Conservation (phyloP, 2,113 vertebrate species). For the Tupaia tana region DNA sequence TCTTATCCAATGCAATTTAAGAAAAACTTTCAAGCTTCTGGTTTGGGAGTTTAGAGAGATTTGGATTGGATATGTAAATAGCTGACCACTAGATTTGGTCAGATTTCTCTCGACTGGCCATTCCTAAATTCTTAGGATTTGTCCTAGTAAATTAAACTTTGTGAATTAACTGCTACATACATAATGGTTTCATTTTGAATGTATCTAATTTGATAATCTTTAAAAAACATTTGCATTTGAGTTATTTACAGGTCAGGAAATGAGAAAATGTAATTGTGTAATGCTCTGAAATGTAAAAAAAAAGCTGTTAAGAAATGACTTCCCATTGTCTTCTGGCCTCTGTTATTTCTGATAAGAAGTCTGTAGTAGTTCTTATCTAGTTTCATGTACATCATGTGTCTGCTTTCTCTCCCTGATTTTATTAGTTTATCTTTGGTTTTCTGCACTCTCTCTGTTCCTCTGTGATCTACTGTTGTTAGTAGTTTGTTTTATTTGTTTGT, state of each 20-base stretch:
- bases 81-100: constrained; percentile 86
- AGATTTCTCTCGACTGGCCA: constrained; percentile 88
- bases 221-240: constrained; percentile 88
- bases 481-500: neutral
- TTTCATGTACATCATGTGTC: neutral
- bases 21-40: constrained; percentile 82
- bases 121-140: constrained; percentile 89
- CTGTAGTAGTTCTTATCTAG: neutral
- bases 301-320: neutral
- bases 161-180: constrained; percentile 90
- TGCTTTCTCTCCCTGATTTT: neutral
- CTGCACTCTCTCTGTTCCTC: neutral
- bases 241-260: constrained; percentile 98
- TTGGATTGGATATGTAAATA: constrained; percentile 88
- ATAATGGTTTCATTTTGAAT: constrained; percentile 90
- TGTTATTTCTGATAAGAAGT: neutral
- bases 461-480: neutral
- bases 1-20: constrained; percentile 77
- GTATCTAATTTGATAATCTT: constrained; percentile 88
- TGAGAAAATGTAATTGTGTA: constrained; percentile 91
- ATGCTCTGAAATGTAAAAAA: constrained; percentile 90
- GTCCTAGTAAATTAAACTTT: constrained; percentile 91
- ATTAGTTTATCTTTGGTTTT: neutral
- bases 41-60: constrained; percentile 85
- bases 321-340: neutral